A percentile compares a stretch with the other conserved stretches of the same genome.
Evolutionary conservation across 1,140 invertebrate genomes (phyloP).

Genomic region (Zaprionus davidi): DNA sequence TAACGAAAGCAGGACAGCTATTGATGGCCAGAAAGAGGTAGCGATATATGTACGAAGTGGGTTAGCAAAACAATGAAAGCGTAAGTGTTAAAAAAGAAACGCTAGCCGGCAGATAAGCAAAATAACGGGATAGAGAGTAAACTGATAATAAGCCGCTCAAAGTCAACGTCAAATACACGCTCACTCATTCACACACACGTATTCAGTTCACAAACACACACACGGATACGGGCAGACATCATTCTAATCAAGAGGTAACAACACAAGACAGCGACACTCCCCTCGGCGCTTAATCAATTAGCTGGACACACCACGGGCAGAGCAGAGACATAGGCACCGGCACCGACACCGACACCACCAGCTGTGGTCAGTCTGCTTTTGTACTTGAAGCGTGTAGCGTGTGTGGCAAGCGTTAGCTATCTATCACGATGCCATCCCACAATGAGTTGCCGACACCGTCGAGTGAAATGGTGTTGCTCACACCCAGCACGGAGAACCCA

Average conservation of each 20-base stretch:
- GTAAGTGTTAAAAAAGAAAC: constrained; percentile 23
- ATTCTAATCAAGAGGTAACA: constrained; percentile 39
- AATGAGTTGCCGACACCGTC: constrained; percentile 76
- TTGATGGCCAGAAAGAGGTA: constrained; percentile 22
- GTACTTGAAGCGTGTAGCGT: constrained; percentile 58
- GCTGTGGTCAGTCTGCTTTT: constrained; percentile 40
- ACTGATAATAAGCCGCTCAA: constrained; percentile 54
- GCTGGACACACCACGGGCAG: constrained; percentile 53
- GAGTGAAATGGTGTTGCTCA: constrained; percentile 82
- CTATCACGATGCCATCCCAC: constrained; percentile 51
- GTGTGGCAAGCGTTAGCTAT: constrained; percentile 37
- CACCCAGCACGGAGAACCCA: constrained; percentile 65
- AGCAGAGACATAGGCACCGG: constrained; percentile 11
- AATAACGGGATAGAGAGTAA: constrained; percentile 17
- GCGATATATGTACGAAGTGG: constrained; percentile 45
- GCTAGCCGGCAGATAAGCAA: constrained; percentile 60
- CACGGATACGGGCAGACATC: constrained; percentile 12
- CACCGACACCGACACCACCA: neutral
- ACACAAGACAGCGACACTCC: constrained; percentile 33
- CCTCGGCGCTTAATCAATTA: constrained; percentile 66
- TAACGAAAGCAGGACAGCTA: constrained; percentile 25
- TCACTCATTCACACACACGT: constrained; percentile 7
- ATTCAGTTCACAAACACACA: constrained; percentile 21
- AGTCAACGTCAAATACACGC: constrained; percentile 48
- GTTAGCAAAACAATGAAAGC: constrained; percentile 62